A percentile compares a stretch with the other conserved stretches of the same genome.
These are phyloP conservation scores for human (Homo sapiens) DNA, from an alignment of 2,113 vertebrate genomes.

Conservation along the genomic window DNA sequence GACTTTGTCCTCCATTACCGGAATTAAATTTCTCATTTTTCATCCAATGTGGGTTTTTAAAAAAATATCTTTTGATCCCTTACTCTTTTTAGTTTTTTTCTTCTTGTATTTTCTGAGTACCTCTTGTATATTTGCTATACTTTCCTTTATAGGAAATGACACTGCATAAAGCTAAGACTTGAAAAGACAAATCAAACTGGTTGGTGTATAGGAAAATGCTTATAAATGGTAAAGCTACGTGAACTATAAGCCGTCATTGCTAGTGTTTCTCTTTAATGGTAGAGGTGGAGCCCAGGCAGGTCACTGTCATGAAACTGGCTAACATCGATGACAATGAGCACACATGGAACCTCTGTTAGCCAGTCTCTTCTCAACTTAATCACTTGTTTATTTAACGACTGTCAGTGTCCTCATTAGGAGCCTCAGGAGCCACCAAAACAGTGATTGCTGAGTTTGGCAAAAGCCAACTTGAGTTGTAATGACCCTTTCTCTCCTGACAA, in stretches of 20 bases:
- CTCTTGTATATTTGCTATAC: neutral
- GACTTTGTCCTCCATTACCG: neutral
- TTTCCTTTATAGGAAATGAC: neutral
- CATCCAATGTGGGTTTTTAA: neutral
- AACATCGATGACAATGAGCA: neutral
- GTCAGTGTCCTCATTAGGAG: neutral
- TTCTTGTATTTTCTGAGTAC: neutral
- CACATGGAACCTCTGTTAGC: neutral
- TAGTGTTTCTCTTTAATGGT: neutral
- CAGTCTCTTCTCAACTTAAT: neutral
- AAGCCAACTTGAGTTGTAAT: neutral
- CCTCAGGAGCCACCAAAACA: neutral
- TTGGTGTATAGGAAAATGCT: neutral
- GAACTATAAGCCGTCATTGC: neutral
- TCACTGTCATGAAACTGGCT: neutral
- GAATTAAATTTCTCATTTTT: constrained; percentile 2
- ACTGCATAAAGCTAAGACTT: neutral
- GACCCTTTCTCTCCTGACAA: neutral
- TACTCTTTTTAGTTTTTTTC: neutral
- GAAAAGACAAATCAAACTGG: neutral
- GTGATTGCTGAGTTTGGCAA: neutral
- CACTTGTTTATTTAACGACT: neutral
- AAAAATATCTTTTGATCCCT: neutral
- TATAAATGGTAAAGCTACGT: neutral
- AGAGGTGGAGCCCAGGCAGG: neutral